Evolutionary conservation across 2,888 invertebrate genomes (phyloP).

Genomic region (Standfussiana lucernea): DNA sequence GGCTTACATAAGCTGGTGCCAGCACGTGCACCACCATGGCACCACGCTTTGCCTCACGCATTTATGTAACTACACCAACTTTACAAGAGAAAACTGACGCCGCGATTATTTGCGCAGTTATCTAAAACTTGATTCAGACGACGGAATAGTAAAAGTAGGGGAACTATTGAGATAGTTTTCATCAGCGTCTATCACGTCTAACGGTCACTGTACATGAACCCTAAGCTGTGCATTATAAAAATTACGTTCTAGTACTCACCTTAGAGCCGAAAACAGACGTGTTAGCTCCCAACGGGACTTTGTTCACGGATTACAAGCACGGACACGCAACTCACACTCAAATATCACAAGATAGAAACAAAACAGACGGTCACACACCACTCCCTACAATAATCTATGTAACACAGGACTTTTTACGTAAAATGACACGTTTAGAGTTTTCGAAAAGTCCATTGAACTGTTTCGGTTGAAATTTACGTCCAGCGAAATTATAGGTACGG

Average conservation of each 20-base stretch:
- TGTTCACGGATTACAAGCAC: conserved; percentile 86
- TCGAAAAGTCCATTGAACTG: conserved; percentile 91
- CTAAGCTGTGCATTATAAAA: conserved; percentile 45
- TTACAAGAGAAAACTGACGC: conserved; percentile 50
- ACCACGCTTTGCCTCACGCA: conserved; percentile 61
- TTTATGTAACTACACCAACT: conserved; percentile 54
- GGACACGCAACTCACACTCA: conserved; percentile 86
- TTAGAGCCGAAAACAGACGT: conserved; percentile 83
- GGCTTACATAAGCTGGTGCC: conserved; percentile 80
- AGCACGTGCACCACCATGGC: conserved; percentile 76
- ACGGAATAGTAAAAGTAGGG: conserved; percentile 72
- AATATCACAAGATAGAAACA: conserved; percentile 84
- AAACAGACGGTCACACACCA: conserved; percentile 84
- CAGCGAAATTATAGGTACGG: conserved; percentile 91
- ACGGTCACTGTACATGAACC: conserved; percentile 42
- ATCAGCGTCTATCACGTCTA: conserved; percentile 57
- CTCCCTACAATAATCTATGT: conserved; percentile 82
- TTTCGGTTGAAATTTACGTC: conserved; percentile 90
- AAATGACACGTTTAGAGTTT: conserved; percentile 87
- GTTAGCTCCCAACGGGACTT: conserved; percentile 84
- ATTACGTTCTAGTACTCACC: conserved; percentile 77
- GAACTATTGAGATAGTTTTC: conserved; percentile 62
- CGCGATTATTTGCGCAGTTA: conserved; percentile 77
- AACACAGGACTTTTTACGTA: conserved; percentile 84
- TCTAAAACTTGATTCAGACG: conserved; percentile 68